Evolutionary conservation across 2,113 vertebrate genomes (phyloP).

Genomic region (Camelus bactrianus): DNA sequence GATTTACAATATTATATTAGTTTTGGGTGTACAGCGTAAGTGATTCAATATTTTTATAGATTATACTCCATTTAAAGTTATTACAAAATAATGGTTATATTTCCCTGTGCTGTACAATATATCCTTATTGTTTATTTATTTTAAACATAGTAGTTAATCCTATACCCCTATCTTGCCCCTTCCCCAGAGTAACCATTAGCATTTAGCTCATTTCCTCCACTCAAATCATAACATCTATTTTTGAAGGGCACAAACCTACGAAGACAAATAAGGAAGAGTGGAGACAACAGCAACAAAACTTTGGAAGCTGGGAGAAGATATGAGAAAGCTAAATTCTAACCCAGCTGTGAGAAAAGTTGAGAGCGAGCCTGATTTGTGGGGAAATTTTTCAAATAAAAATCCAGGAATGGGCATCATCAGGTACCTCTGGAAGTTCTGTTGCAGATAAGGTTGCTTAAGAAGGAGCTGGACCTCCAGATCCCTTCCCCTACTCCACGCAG

Average conservation of each 20-base stretch:
- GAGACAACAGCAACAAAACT: not conserved
- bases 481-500: not conserved
- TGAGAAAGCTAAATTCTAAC: not conserved
- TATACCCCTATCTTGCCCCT: not conserved
- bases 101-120: not conserved
- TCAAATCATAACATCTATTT: not conserved
- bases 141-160: not conserved
- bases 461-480: not conserved
- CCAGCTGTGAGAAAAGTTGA: not conserved
- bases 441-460: not conserved
- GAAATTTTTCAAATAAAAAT: not conserved
- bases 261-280: not conserved
- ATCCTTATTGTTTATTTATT: not conserved
- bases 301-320: not conserved
- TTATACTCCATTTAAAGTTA: not conserved
- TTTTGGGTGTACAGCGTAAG: not conserved
- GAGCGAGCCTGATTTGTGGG: not conserved
- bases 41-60: not conserved
- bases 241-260: constrained; percentile 16
- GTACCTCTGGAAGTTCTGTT: not conserved
- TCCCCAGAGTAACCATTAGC: not conserved
- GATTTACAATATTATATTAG: not conserved
- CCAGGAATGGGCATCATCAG: not conserved
- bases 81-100: not conserved
- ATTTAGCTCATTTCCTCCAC: not conserved